Conservation (phyloP, 2,113 vertebrate genomes). For the Coptodon bakossiorum region DNA sequence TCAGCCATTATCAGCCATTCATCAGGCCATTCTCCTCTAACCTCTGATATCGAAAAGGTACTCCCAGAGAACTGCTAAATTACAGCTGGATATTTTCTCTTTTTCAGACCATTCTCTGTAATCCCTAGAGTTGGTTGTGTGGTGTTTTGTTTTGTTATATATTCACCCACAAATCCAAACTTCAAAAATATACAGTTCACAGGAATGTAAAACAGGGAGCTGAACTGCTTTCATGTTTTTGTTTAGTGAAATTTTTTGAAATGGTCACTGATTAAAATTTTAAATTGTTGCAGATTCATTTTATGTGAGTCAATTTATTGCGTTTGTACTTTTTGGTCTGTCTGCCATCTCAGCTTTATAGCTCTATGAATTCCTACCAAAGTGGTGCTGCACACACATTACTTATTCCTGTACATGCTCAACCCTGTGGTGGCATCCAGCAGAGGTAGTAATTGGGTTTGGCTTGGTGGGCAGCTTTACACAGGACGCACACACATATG, state of each 20-base stretch:
- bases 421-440: neutral
- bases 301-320: neutral
- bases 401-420: neutral
- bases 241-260: neutral
- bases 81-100: neutral
- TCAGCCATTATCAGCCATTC: fast-evolving
- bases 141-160: neutral
- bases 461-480: neutral
- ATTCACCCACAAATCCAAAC: neutral
- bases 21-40: neutral
- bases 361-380: neutral
- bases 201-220: neutral
- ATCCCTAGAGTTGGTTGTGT: neutral
- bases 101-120: neutral
- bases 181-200: neutral
- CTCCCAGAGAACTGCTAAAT: neutral
- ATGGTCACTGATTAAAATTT: neutral
- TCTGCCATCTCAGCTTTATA: neutral
- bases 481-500: neutral
- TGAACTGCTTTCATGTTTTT: neutral
- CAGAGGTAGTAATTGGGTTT: neutral
- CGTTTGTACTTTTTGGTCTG: neutral
- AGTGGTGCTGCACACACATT: neutral
- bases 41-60: neutral
- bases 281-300: fast-evolving